phyloP scores from a whole-genome alignment of 2,113 vertebrate genomes.

The Sakesphorus luctuosus region DNA sequence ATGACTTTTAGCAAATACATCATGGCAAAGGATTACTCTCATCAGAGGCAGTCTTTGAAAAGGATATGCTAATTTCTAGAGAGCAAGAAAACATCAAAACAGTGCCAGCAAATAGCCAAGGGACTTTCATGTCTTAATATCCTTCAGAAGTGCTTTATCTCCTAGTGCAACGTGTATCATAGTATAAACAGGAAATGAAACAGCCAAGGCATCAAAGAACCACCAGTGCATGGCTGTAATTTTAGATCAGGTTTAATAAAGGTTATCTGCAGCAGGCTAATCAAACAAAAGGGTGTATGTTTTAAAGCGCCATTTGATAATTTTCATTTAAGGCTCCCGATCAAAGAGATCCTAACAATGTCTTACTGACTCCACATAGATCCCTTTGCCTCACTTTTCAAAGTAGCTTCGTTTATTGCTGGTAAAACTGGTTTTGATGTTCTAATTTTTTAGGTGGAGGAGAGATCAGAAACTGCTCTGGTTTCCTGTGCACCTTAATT shows the following conservation, averaged over 20 bases:
- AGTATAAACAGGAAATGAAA: slow-evolving; percentile 91
- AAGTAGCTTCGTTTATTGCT: slow-evolving; percentile 55
- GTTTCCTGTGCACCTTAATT: slow-evolving; percentile 64
- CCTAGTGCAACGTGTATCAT: slow-evolving; percentile 86
- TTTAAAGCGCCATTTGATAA: slow-evolving; percentile 88
- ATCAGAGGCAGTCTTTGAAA: slow-evolving; percentile 89
- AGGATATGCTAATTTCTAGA: slow-evolving; percentile 97
- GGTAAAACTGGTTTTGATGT: slow-evolving; percentile 70
- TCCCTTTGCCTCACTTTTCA: slow-evolving; percentile 64
- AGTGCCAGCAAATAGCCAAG: slow-evolving; percentile 94
- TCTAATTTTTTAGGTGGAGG: slow-evolving; percentile 71
- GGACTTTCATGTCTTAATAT: slow-evolving; percentile 96
- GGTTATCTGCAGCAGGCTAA: slow-evolving; percentile 91
- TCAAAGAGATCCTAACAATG: slow-evolving; percentile 83
- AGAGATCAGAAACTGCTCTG: slow-evolving; percentile 65
- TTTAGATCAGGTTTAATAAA: slow-evolving; percentile 95
- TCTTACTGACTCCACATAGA: slow-evolving; percentile 68
- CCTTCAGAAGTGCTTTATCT: slow-evolving; percentile 96
- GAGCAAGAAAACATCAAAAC: slow-evolving; percentile 98
- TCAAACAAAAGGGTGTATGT: slow-evolving; percentile 88
- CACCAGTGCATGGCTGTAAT: slow-evolving; percentile 84
- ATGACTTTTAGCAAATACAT: slow-evolving; percentile 91
- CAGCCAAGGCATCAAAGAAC: slow-evolving; percentile 88
- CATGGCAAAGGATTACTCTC: slow-evolving; percentile 90
- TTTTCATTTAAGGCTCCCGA: slow-evolving; percentile 86